A percentile compares a stretch with the other conserved stretches of the same genome.
Conservation (phyloP, 2,888 invertebrate genomes). For the Linyphia triangularis region DNA sequence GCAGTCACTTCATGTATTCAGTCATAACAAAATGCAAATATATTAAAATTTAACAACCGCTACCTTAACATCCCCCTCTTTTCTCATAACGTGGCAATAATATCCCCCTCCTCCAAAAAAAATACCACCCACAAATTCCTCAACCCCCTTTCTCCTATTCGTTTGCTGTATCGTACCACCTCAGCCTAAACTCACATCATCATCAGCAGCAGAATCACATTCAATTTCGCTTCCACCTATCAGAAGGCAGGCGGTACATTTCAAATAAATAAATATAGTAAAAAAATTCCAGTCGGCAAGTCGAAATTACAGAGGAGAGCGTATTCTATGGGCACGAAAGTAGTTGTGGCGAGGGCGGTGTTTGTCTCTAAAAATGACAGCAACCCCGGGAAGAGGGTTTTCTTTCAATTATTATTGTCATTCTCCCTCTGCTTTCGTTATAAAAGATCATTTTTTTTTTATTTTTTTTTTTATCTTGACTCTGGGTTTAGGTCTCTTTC, state of each 20-base stretch:
- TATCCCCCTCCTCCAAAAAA: not conserved
- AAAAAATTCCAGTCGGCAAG: conserved; percentile 40
- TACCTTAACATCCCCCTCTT: not conserved
- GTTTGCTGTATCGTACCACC: conserved; percentile 18
- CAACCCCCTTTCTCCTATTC: conserved; percentile 40
- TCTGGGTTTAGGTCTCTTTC: conserved; percentile 7
- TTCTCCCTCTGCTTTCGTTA: conserved; percentile 17
- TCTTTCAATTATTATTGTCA: conserved; percentile 51
- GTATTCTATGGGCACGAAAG: conserved; percentile 32
- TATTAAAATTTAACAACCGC: conserved; percentile 21
- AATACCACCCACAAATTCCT: conserved; percentile 56
- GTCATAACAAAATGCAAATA: not conserved
- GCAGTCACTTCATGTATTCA: not conserved
- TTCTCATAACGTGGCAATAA: too few relatives aligned
- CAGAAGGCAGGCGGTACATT: conserved; percentile 27
- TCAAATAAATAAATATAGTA: conserved; percentile 24
- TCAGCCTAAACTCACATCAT: conserved; percentile 37
- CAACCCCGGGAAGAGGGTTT: not conserved
- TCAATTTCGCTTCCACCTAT: conserved; percentile 60
- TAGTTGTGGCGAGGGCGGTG: conserved; percentile 51
- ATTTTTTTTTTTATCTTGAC: not conserved
- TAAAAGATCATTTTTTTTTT: conserved; percentile 12
- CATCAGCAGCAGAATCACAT: conserved; percentile 53
- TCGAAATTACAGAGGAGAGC: conserved; percentile 52
- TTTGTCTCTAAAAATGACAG: conserved; percentile 58